Conservation (phyloP, 2,888 invertebrate species). For the Urechis unicinctus region DNA sequence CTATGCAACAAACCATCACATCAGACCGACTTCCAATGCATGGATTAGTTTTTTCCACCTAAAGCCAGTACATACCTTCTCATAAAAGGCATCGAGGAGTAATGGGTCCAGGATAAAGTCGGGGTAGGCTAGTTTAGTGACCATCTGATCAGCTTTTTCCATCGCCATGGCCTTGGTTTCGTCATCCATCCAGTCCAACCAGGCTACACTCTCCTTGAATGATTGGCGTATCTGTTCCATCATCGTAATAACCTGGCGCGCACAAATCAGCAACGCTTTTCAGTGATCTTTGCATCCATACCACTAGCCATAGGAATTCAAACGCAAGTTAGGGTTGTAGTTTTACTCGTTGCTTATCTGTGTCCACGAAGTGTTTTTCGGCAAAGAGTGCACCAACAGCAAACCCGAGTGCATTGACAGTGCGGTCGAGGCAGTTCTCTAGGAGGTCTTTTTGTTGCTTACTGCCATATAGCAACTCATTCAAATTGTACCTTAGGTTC, state of each 20-base stretch:
- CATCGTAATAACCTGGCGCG: constrained; percentile 26
- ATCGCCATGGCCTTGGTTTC: constrained; percentile 25
- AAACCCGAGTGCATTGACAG: constrained; percentile 24
- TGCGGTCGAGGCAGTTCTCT: constrained; percentile 27
- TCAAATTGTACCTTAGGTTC: too few relatives aligned
- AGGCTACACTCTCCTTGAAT: constrained; percentile 27
- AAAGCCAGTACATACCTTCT: constrained; percentile 23
- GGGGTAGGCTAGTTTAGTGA: constrained; percentile 36
- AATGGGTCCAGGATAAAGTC: constrained; percentile 29
- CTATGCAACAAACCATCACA: background rate
- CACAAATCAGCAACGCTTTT: background rate
- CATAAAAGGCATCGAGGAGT: constrained; percentile 33
- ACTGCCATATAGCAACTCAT: too few relatives aligned
- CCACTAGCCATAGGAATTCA: background rate
- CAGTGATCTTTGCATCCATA: background rate
- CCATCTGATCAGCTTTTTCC: constrained; percentile 29
- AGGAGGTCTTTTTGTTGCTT: too few relatives aligned
- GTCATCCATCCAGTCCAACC: constrained; percentile 38
- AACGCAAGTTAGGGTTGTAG: background rate
- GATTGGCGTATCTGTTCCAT: constrained; percentile 25
- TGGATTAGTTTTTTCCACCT: background rate
- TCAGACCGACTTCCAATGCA: background rate
- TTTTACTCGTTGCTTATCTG: constrained; percentile 28
- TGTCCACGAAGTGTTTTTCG: constrained; percentile 27
- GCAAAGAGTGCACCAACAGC: constrained; percentile 33